phyloP scores from a whole-genome alignment of 2,113 vertebrate species.

The Blennius ocellaris region DNA sequence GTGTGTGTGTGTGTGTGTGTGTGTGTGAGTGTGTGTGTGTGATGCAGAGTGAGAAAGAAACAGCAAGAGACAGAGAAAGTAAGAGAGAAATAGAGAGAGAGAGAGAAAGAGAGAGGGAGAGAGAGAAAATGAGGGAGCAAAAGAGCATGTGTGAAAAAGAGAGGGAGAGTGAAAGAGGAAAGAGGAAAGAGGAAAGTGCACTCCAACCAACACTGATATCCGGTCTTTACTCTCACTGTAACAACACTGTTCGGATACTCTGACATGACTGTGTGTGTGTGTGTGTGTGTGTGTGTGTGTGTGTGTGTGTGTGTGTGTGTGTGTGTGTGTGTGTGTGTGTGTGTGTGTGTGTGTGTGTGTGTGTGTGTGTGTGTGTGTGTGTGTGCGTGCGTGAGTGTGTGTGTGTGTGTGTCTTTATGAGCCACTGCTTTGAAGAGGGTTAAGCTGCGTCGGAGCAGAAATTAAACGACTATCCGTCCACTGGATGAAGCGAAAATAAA shows the following conservation, averaged over 20 bases:
- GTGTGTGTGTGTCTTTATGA: too few relatives aligned
- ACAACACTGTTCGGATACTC: constrained; percentile 66
- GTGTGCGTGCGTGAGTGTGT: too few relatives aligned
- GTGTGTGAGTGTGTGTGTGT: constrained; percentile 14
- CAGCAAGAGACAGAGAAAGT: constrained; percentile 47
- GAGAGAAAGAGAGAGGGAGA: constrained; percentile 33
- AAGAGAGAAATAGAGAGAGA: too few relatives aligned
- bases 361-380: constrained; percentile 9
- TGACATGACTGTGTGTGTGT: constrained; percentile 49
- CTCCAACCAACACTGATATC: constrained; percentile 60
- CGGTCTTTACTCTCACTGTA: constrained; percentile 55
- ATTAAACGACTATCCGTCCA: background rate
- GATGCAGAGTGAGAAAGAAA: constrained; percentile 69
- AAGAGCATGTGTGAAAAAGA: constrained; percentile 50
- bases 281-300: constrained; percentile 4
- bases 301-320: constrained; percentile 15
- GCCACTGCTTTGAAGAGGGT: constrained; percentile 49
- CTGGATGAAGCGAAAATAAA: constrained; percentile 15
- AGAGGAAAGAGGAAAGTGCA: constrained; percentile 44
- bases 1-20: constrained; percentile 30
- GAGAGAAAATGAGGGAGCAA: constrained; percentile 28
- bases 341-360: constrained; percentile 12
- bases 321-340: constrained; percentile 4
- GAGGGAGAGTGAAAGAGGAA: constrained; percentile 40
- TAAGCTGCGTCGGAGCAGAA: constrained; percentile 28